These are phyloP conservation scores for Amblyopsis rosae DNA, from an alignment of 2,113 vertebrate genomes.

Conservation along the genomic window DNA sequence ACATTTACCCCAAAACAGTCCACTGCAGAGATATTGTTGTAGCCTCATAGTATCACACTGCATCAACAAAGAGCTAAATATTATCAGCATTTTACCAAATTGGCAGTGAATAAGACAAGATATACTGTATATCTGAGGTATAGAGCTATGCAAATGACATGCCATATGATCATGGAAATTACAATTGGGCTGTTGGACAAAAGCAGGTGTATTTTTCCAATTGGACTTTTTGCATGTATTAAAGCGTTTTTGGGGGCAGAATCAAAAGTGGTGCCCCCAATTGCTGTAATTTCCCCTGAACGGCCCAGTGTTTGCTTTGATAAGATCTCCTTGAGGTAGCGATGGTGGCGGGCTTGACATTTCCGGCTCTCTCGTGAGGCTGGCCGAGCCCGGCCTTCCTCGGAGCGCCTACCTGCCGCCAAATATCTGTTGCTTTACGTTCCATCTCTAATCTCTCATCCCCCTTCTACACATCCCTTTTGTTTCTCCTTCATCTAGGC, in stretches of 20 bases:
- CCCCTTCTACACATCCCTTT: constrained; percentile 16
- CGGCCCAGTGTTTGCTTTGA: constrained; percentile 50
- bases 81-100: too few species aligned
- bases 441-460: constrained; percentile 30
- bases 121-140: background rate
- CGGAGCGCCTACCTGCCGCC: constrained; percentile 43
- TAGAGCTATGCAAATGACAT: background rate
- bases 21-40: too few species aligned
- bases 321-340: constrained; percentile 53
- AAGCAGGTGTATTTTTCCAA: too few species aligned
- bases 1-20: too few species aligned
- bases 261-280: background rate
- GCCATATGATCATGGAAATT: too few species aligned
- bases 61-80: too few species aligned
- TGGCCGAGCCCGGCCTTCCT: constrained; percentile 56
- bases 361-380: constrained; percentile 50
- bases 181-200: too few species aligned
- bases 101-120: too few species aligned
- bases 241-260: too few species aligned
- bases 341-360: constrained; percentile 64
- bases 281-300: background rate
- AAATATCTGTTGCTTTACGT: constrained; percentile 38
- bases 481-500: constrained; percentile 30
- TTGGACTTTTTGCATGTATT: too few species aligned
- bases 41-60: too few species aligned